A percentile compares a stretch with the other conserved stretches of the same genome.
Conservation (phyloP, 1,140 invertebrate species). For the Habropoda laboriosa region DNA sequence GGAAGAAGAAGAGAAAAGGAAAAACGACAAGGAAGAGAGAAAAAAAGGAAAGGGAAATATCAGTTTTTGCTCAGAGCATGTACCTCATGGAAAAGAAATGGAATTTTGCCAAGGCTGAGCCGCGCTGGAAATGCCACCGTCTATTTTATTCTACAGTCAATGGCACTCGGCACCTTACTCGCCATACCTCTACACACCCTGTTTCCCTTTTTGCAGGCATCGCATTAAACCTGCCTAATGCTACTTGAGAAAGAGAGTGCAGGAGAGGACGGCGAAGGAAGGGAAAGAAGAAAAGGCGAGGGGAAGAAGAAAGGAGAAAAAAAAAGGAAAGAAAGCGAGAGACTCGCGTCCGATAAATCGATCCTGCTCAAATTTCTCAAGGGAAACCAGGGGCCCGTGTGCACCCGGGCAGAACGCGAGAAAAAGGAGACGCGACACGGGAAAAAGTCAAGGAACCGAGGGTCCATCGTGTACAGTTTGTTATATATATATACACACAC, state of each 20-base stretch:
- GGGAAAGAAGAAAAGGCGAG: neutral
- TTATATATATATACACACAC: too few species aligned
- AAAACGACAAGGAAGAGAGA: too few species aligned
- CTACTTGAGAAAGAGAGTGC: constrained; percentile 50
- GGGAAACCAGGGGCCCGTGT: constrained; percentile 34
- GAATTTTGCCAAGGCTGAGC: constrained; percentile 58
- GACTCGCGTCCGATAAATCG: constrained; percentile 57
- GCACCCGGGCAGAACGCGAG: neutral
- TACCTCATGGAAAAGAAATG: constrained; percentile 44
- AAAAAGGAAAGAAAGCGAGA: constrained; percentile 11
- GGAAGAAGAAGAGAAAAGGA: neutral
- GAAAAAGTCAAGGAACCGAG: constrained; percentile 22
- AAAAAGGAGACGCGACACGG: neutral
- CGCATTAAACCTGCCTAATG: constrained; percentile 64
- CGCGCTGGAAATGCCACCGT: constrained; percentile 41
- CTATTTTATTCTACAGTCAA: constrained; percentile 67
- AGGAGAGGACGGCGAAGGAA: neutral
- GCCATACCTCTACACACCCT: constrained; percentile 39
- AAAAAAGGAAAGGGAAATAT: constrained; percentile 31
- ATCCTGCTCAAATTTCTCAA: constrained; percentile 62
- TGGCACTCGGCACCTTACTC: constrained; percentile 55
- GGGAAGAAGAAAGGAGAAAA: neutral
- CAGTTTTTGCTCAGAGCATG: constrained; percentile 50
- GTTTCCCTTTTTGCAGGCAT: constrained; percentile 59
- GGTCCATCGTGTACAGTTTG: constrained; percentile 48